Percentiles rank a stretch among this genome's conserved stretches.
These are phyloP conservation scores for Nemurella pictetii DNA, from an alignment of 2,888 invertebrate genomes.

Conservation along the genomic window DNA sequence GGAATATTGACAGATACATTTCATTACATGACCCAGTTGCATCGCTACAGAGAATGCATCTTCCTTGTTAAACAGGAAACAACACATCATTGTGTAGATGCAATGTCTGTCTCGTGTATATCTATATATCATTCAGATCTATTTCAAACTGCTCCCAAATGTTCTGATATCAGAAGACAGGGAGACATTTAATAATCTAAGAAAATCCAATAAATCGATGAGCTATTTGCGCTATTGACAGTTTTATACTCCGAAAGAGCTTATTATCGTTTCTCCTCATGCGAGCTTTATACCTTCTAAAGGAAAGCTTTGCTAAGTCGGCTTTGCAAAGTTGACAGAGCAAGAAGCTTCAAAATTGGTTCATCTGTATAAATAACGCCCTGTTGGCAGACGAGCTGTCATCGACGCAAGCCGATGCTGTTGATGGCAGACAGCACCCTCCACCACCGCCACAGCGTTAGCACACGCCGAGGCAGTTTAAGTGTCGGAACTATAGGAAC, in stretches of 20 bases:
- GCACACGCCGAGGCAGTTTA: background rate
- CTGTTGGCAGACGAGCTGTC: background rate
- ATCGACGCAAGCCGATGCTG: background rate
- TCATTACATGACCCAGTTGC: background rate
- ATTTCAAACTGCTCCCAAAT: background rate
- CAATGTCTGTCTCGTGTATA: background rate
- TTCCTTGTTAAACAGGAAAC: background rate
- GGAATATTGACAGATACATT: background rate
- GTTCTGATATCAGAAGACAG: background rate
- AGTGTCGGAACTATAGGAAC: background rate
- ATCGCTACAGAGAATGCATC: background rate
- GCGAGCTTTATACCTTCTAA: background rate
- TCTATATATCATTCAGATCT: background rate
- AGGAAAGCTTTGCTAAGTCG: background rate
- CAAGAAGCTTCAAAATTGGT: background rate
- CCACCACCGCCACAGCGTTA: too few species aligned
- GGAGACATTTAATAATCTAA: background rate
- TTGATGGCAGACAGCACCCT: background rate
- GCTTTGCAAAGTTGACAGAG: background rate
- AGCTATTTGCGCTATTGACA: background rate
- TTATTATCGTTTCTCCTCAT: background rate
- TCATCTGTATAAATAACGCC: background rate
- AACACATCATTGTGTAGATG: background rate
- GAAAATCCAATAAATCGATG: background rate
- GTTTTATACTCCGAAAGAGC: background rate